Percentiles rank a stretch among this genome's conserved stretches.
phyloP scores from a whole-genome alignment of 2,113 vertebrate genomes.

The Spilogale gracilis region DNA sequence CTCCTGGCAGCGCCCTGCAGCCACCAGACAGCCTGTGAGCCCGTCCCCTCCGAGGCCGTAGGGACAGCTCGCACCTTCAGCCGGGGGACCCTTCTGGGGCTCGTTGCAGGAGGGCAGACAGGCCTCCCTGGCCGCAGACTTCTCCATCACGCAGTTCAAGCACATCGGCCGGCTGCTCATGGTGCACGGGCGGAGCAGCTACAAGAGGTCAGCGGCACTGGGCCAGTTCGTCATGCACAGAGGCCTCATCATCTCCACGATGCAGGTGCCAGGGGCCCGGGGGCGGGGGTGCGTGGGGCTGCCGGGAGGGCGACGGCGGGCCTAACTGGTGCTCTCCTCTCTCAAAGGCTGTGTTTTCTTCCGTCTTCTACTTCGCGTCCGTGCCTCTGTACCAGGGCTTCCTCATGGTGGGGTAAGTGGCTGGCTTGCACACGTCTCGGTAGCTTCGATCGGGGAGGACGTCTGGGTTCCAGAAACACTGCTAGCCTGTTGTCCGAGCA shows the following conservation, averaged over 20 bases:
- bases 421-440: not conserved
- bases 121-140: constrained; percentile 98
- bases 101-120: constrained; percentile 95
- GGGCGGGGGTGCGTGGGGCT: accelerated
- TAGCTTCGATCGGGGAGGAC: not conserved
- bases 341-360: constrained; percentile 97
- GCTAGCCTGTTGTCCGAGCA: not conserved
- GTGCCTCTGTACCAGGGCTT: constrained; percentile 99
- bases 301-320: accelerated
- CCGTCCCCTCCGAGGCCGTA: accelerated
- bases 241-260: constrained; percentile 98
- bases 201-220: constrained; percentile 97
- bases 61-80: not conserved
- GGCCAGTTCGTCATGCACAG: constrained; percentile 99
- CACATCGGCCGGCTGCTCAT: constrained; percentile 96
- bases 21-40: not conserved
- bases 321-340: not conserved
- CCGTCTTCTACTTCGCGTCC: constrained; percentile 98
- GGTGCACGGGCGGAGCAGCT: constrained; percentile 99
- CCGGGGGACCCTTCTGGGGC: not conserved
- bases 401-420: constrained; percentile 97
- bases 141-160: constrained; percentile 97
- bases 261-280: constrained; percentile 93
- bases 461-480: accelerated
- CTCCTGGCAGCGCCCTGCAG: not conserved